phyloP scores from a whole-genome alignment of 2,113 vertebrate genomes.

The Leucoraja erinaceus region DNA sequence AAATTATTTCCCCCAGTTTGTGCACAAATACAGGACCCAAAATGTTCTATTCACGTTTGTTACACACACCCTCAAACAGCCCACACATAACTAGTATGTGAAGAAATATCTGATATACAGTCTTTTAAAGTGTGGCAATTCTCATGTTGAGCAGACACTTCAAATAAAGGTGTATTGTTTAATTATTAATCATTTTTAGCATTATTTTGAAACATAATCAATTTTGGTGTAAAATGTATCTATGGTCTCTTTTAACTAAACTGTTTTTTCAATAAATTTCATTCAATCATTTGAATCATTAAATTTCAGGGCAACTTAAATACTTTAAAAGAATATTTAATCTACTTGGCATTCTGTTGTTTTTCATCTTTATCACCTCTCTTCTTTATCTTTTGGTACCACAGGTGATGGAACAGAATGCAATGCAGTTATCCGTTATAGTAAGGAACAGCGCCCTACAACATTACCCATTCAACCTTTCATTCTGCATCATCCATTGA shows the following conservation, averaged over 20 bases:
- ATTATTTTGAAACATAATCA: not conserved
- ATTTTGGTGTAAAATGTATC: not conserved
- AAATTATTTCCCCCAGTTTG: too few relatives aligned
- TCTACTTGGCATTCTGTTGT: slow-evolving; percentile 49
- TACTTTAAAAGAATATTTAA: slow-evolving; percentile 41
- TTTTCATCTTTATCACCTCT: not conserved
- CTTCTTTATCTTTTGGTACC: not conserved
- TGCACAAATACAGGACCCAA: too few relatives aligned
- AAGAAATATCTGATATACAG: too few relatives aligned
- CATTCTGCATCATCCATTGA: slow-evolving; percentile 89
- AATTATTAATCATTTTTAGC: not conserved
- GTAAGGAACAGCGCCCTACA: slow-evolving; percentile 89
- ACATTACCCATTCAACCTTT: slow-evolving; percentile 95
- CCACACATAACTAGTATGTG: too few relatives aligned
- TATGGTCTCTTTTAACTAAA: not conserved
- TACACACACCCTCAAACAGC: too few relatives aligned
- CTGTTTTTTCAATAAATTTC: not conserved
- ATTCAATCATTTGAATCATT: not conserved
- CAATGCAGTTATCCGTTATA: slow-evolving; percentile 76
- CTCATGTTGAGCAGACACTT: not conserved
- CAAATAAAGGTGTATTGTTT: not conserved
- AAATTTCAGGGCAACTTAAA: not conserved
- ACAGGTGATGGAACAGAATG: slow-evolving; percentile 68
- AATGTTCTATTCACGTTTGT: too few relatives aligned
- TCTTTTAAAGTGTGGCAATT: not conserved